These are phyloP conservation scores for Megaceryle maxima DNA, from an alignment of 2,113 vertebrate genomes.

Conservation along the genomic window DNA sequence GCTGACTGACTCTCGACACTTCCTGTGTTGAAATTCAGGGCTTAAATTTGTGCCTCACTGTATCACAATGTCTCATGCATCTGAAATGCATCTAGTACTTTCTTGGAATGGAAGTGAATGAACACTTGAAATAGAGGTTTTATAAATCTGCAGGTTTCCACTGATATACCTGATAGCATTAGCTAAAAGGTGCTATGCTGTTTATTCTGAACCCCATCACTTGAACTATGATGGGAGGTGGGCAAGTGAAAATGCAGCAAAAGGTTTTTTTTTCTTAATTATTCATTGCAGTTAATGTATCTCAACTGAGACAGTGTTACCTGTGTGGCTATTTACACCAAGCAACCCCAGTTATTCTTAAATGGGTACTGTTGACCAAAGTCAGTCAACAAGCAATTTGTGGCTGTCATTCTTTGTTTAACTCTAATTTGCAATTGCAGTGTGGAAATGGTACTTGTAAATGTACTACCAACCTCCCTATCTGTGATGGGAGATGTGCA, in stretches of 20 bases:
- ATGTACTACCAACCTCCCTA: neutral
- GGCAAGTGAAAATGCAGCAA: neutral
- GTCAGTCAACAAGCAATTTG: neutral
- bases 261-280: neutral
- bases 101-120: conserved; percentile 39
- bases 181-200: neutral
- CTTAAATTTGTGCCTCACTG: neutral
- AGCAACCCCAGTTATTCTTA: neutral
- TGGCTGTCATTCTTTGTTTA: neutral
- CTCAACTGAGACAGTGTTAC: neutral
- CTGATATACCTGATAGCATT: neutral
- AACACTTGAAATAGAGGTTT: conserved; percentile 67
- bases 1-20: neutral
- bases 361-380: neutral
- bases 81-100: conserved; percentile 25
- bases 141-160: neutral
- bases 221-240: neutral
- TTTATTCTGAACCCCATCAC: neutral
- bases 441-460: neutral
- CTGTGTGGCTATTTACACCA: neutral
- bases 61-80: conserved; percentile 16
- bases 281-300: neutral
- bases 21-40: conserved; percentile 16
- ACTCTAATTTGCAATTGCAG: neutral
- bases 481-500: neutral